Evolutionary conservation across 92 coral and sea anemone species (phyloP).

Genomic region (Diadumene lineata): DNA sequence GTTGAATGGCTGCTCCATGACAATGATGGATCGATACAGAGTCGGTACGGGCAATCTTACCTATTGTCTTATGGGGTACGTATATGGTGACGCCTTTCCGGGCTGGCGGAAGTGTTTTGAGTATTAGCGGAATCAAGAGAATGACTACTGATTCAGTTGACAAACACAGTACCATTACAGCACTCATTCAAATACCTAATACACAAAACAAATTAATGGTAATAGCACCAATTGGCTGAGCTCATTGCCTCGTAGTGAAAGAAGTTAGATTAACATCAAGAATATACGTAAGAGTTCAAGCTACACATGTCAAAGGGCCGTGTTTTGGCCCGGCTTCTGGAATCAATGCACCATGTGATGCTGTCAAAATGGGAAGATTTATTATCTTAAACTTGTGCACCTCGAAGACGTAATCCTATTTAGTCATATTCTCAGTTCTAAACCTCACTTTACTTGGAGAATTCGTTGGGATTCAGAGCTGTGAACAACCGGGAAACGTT

Average conservation of each 20-base stretch:
- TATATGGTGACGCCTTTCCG: conserved; percentile 34
- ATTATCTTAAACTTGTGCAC: conserved; percentile 2
- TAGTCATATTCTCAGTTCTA: conserved; percentile 14
- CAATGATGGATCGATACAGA: conserved; percentile 33
- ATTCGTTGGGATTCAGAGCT: conserved; percentile 19
- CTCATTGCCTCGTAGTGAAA: no score
- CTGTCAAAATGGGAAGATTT: conserved; percentile 39
- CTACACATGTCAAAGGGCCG: no score
- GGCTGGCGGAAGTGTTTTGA: conserved; percentile 35
- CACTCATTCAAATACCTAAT: conserved; percentile 4
- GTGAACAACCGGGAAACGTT: conserved; percentile 26
- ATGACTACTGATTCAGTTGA: conserved; percentile 2
- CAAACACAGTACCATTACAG: background rate
- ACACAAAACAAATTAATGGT: conserved; percentile 8
- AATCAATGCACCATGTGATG: conserved; percentile 2
- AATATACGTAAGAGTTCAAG: no score
- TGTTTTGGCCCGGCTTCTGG: no score
- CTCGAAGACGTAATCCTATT: conserved; percentile 24
- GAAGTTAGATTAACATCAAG: no score
- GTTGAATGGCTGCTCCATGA: conserved; percentile 6
- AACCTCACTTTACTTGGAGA: background rate
- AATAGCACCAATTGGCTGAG: conserved; percentile 11
- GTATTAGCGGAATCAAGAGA: conserved; percentile 33
- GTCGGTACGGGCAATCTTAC: conserved; percentile 8
- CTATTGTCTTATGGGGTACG: conserved; percentile 4